Percentiles rank a stretch among this genome's conserved stretches.
Evolutionary conservation across 2,797 vertebrate species (phyloP).

Genomic region (Graptemys geographica): DNA sequence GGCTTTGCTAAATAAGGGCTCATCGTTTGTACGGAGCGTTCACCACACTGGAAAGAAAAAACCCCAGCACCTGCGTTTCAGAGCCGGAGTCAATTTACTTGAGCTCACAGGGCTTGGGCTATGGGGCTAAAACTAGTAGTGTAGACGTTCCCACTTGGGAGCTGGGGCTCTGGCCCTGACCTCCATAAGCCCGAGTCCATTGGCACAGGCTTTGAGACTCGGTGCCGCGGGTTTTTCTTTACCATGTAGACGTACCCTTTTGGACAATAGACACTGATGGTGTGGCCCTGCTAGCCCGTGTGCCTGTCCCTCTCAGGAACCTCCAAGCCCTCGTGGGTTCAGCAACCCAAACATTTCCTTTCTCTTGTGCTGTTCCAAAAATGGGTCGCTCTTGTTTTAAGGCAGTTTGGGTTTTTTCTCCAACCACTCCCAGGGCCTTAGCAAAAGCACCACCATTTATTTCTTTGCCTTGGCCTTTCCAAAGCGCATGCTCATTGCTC

Average conservation of each 20-base stretch:
- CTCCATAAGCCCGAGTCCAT: not conserved
- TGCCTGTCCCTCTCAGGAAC: not conserved
- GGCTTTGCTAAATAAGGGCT: not conserved
- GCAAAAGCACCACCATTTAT: not conserved
- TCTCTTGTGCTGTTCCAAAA: not conserved
- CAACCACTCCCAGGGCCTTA: not conserved
- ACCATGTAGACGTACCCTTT: not conserved
- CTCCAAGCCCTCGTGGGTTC: not conserved
- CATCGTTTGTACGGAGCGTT: not conserved
- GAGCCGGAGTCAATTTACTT: not conserved
- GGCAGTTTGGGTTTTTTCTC: not conserved
- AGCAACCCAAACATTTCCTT: not conserved
- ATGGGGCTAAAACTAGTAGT: not conserved
- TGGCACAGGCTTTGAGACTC: not conserved
- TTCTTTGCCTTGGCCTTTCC: not conserved
- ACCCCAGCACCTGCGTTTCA: not conserved
- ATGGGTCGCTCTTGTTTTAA: not conserved
- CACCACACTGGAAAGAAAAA: not conserved
- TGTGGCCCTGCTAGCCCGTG: not conserved
- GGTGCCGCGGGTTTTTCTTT: not conserved
- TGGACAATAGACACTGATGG: slow-evolving; percentile 48
- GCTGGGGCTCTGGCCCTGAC: not conserved
- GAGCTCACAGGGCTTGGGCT: not conserved
- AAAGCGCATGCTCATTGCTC: not conserved
- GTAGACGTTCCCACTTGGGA: not conserved